Percentiles rank a stretch among this genome's conserved stretches.
These are phyloP conservation scores for Oreotrochilus melanogaster DNA, from an alignment of 2,113 vertebrate genomes.

Conservation along the genomic window DNA sequence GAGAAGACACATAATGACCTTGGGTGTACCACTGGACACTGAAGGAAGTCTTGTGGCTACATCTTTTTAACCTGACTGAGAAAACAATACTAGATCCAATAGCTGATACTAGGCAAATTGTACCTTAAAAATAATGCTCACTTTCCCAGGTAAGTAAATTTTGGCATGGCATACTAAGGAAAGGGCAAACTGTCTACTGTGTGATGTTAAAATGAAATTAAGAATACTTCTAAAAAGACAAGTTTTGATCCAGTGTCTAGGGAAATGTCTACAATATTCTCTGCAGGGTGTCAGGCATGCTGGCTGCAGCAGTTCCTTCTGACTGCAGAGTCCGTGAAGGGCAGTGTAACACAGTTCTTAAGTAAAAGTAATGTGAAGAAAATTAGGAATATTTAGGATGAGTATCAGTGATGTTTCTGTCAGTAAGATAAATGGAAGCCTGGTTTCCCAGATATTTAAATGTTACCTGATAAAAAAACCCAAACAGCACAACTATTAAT, in stretches of 20 bases:
- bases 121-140: neutral
- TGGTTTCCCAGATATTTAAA: neutral
- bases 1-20: neutral
- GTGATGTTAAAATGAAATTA: neutral
- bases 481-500: neutral
- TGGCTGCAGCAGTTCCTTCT: neutral
- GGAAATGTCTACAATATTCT: rapidly evolving
- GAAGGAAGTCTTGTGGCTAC: neutral
- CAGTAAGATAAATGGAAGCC: constrained; percentile 50
- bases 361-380: neutral
- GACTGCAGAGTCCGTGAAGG: neutral
- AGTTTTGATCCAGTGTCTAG: neutral
- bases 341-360: neutral
- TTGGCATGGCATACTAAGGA: neutral
- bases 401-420: constrained; percentile 41
- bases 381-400: constrained; percentile 40
- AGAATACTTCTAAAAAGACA: neutral
- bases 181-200: neutral
- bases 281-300: neutral
- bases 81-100: neutral
- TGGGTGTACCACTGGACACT: neutral
- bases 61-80: neutral
- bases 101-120: neutral
- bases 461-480: neutral
- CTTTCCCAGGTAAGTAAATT: neutral